Percentiles rank a stretch among this genome's conserved stretches.
phyloP scores from a whole-genome alignment of 2,888 invertebrate genomes.

The Leptura quadrifasciata region DNA sequence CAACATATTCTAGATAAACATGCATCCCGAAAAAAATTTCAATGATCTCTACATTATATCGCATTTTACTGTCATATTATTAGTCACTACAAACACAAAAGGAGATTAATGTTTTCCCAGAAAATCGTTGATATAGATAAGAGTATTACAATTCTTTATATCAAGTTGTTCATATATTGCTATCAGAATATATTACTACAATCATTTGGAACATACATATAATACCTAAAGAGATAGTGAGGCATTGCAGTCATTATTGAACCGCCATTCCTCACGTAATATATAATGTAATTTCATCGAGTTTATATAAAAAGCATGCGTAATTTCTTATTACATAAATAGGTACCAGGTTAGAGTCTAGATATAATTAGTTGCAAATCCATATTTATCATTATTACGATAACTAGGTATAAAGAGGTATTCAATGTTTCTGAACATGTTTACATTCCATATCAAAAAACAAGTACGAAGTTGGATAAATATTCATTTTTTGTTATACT shows the following conservation, averaged over 20 bases:
- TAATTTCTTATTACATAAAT: neutral
- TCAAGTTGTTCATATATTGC: neutral
- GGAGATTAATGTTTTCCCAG: neutral
- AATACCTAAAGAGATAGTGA: neutral
- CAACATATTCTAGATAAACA: too few relatives aligned
- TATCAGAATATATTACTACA: neutral
- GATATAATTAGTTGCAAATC: neutral
- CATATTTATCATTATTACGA: neutral
- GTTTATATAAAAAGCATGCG: neutral
- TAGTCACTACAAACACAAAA: neutral
- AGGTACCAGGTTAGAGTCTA: neutral
- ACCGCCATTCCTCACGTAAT: neutral
- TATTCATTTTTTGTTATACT: neutral
- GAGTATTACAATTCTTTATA: neutral
- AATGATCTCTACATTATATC: neutral
- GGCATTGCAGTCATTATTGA: neutral
- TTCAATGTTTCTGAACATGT: neutral
- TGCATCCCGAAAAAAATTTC: too few relatives aligned
- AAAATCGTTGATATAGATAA: neutral
- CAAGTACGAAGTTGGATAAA: neutral
- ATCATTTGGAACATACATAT: neutral
- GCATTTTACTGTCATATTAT: neutral
- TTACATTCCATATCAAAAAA: neutral
- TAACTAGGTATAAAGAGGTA: neutral
- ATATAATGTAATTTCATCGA: neutral